A percentile compares a stretch with the other conserved stretches of the same genome.
These are phyloP conservation scores for Melipona beecheii DNA, from an alignment of 2,888 invertebrate genomes.

Conservation along the genomic window DNA sequence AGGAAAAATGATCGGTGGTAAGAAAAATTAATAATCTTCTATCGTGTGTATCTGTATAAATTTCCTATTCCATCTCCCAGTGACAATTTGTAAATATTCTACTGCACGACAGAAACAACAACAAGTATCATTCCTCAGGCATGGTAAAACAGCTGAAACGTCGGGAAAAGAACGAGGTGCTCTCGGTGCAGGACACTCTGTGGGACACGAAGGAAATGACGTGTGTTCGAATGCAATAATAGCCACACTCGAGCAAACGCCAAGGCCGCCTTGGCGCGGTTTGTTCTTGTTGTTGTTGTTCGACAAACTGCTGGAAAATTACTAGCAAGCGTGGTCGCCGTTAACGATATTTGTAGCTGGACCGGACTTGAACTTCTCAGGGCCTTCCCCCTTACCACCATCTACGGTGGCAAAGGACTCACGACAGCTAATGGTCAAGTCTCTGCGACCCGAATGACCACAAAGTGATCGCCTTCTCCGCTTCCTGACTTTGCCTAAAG, in stretches of 20 bases:
- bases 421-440: constrained; percentile 81
- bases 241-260: constrained; percentile 67
- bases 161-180: background rate
- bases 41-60: too few relatives aligned
- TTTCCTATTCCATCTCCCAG: too few relatives aligned
- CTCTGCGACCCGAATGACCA: constrained; percentile 77
- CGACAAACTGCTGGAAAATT: constrained; percentile 81
- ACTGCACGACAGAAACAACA: background rate
- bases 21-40: too few relatives aligned
- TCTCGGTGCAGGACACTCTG: background rate
- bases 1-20: too few relatives aligned
- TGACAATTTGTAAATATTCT: too few relatives aligned
- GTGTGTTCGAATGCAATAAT: constrained; percentile 61
- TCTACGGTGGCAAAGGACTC: constrained; percentile 67
- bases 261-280: constrained; percentile 66
- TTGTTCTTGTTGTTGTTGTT: constrained; percentile 79
- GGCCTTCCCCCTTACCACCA: constrained; percentile 50
- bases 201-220: constrained; percentile 34
- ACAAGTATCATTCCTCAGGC: too few relatives aligned
- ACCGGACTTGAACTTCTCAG: constrained; percentile 73
- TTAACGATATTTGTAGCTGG: constrained; percentile 82
- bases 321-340: constrained; percentile 73
- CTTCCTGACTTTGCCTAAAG: constrained; percentile 61
- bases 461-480: constrained; percentile 79
- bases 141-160: background rate